These are phyloP conservation scores for Psittacula echo DNA, from an alignment of 2,797 vertebrate genomes.

Conservation along the genomic window DNA sequence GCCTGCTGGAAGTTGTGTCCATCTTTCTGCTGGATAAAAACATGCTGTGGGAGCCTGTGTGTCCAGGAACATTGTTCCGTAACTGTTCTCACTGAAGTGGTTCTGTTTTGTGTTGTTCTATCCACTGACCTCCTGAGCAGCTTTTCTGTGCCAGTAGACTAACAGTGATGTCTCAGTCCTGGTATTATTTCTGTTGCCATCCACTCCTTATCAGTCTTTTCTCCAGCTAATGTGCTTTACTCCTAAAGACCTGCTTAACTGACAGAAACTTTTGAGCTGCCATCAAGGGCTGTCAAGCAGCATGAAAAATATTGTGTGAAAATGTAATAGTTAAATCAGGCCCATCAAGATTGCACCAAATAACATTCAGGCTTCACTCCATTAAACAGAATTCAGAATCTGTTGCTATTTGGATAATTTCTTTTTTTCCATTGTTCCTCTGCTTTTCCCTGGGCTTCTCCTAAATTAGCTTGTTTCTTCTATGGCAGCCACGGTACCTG, in stretches of 20 bases:
- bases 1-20: not conserved
- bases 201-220: not conserved
- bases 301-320: conserved; percentile 15
- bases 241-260: not conserved
- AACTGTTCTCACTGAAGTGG: not conserved
- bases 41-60: not conserved
- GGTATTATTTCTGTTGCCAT: not conserved
- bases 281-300: not conserved
- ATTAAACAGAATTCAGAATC: conserved; percentile 16
- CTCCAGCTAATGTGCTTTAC: not conserved
- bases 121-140: not conserved
- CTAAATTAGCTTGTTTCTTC: not conserved
- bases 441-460: not conserved
- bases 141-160: not conserved
- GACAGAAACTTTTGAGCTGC: not conserved
- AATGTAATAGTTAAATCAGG: conserved; percentile 11
- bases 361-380: not conserved
- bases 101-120: not conserved
- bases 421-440: not conserved
- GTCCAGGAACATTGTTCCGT: not conserved
- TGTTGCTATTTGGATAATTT: not conserved
- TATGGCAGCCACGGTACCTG: not conserved
- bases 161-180: not conserved
- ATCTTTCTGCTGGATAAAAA: not conserved
- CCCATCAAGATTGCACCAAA: not conserved